These are phyloP conservation scores for Alethe castanea DNA, from an alignment of 2,113 vertebrate species.

Conservation along the genomic window DNA sequence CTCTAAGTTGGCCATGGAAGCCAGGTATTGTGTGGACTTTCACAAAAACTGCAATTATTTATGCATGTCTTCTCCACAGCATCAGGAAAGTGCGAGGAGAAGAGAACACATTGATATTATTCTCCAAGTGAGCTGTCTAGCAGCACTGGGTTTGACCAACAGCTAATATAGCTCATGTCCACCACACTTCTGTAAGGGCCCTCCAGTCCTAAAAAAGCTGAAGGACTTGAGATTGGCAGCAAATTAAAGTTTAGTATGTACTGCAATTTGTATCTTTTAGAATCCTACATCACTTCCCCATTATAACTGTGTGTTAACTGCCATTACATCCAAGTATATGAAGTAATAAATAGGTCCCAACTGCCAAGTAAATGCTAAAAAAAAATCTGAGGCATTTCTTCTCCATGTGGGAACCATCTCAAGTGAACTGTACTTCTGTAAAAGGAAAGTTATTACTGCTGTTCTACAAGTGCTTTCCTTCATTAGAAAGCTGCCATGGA, in stretches of 20 bases:
- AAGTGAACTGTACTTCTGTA: constrained; percentile 14
- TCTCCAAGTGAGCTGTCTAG: neutral
- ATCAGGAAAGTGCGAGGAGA: neutral
- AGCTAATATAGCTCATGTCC: neutral
- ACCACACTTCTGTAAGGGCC: neutral
- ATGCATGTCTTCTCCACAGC: neutral
- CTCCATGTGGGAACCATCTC: constrained; percentile 65
- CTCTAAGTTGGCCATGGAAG: neutral
- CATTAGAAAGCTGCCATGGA: constrained; percentile 53
- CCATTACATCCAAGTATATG: constrained; percentile 47
- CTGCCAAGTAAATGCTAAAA: constrained; percentile 52
- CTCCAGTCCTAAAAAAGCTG: neutral
- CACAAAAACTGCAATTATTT: neutral
- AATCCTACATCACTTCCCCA: constrained; percentile 38
- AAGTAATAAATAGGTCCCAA: constrained; percentile 62
- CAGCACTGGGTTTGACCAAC: neutral
- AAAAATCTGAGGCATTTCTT: constrained; percentile 35
- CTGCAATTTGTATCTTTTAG: constrained; percentile 44
- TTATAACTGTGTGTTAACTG: constrained; percentile 55
- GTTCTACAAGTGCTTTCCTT: constrained; percentile 52
- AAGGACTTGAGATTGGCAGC: constrained; percentile 2
- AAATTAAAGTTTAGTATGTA: constrained; percentile 35
- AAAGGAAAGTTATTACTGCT: constrained; percentile 41
- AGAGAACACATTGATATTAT: neutral
- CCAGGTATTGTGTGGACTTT: neutral